Evolutionary conservation across 2,888 invertebrate species (phyloP).

Genomic region (Leptarthrus brevirostris): DNA sequence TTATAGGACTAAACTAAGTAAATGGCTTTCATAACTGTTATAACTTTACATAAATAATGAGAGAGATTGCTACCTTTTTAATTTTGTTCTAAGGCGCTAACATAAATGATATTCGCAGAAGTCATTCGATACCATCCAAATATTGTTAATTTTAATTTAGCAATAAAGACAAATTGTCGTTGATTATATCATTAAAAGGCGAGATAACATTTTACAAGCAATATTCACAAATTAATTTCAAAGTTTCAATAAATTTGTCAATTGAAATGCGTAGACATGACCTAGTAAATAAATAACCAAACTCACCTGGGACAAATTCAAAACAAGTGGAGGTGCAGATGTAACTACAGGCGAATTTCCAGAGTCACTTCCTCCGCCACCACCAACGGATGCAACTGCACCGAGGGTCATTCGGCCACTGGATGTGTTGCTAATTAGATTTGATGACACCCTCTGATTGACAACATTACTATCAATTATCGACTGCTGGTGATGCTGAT

Average conservation of each 20-base stretch:
- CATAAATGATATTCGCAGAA: too few relatives aligned
- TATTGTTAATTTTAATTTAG: too few relatives aligned
- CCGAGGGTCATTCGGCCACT: conserved; percentile 54
- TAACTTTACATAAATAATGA: too few relatives aligned
- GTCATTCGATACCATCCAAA: too few relatives aligned
- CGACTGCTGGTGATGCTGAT: conserved; percentile 62
- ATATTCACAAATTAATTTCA: too few relatives aligned
- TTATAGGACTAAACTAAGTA: too few relatives aligned
- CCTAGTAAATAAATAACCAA: conserved; percentile 32
- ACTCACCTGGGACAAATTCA: conserved; percentile 79
- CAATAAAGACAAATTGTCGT: too few relatives aligned
- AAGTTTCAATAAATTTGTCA: background rate
- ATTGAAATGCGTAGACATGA: background rate
- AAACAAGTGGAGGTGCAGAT: conserved; percentile 73
- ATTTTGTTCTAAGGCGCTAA: too few relatives aligned
- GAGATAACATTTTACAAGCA: too few relatives aligned
- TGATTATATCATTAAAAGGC: too few relatives aligned
- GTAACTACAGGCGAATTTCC: conserved; percentile 57
- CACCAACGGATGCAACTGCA: conserved; percentile 55
- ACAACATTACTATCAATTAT: conserved; percentile 68
- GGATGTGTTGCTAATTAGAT: conserved; percentile 58
- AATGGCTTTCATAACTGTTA: too few relatives aligned
- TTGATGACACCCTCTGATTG: conserved; percentile 67
- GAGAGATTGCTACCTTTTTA: too few relatives aligned
- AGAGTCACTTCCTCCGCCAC: conserved; percentile 49